A percentile compares a stretch with the other conserved stretches of the same genome.
phyloP scores from a whole-genome alignment of 2,888 invertebrate genomes.

The Brachyptera putata region DNA sequence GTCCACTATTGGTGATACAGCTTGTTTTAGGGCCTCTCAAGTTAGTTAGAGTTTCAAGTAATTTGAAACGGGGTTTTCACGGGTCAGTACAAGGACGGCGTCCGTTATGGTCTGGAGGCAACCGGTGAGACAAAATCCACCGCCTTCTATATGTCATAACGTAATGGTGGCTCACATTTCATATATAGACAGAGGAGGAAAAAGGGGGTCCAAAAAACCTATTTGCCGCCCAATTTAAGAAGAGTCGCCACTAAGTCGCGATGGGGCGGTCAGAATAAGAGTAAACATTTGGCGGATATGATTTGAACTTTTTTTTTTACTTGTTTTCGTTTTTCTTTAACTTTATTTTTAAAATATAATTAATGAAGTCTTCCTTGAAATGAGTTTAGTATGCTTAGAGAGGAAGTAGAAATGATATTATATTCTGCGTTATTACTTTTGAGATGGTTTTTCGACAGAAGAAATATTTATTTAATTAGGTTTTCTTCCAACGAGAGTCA shows the following conservation, averaged over 20 bases:
- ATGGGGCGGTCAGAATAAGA: neutral
- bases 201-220: neutral
- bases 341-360: neutral
- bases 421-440: too few species aligned
- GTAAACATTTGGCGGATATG: conserved; percentile 1
- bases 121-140: neutral
- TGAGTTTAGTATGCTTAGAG: too few species aligned
- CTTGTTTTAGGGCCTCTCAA: too few species aligned
- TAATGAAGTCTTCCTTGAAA: neutral
- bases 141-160: neutral
- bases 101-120: conserved; percentile 7
- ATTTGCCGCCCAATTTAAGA: conserved; percentile 17
- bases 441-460: too few species aligned
- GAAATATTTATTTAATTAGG: too few species aligned
- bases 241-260: conserved; percentile 4
- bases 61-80: neutral
- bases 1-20: too few species aligned
- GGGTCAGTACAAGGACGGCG: conserved; percentile 8
- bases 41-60: too few species aligned
- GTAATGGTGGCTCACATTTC: neutral
- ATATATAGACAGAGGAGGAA: neutral
- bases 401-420: too few species aligned
- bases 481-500: too few species aligned
- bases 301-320: neutral
- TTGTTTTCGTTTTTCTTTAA: neutral